phyloP scores from a whole-genome alignment of 2,113 vertebrate genomes.

The Oreocharis arfaki region DNA sequence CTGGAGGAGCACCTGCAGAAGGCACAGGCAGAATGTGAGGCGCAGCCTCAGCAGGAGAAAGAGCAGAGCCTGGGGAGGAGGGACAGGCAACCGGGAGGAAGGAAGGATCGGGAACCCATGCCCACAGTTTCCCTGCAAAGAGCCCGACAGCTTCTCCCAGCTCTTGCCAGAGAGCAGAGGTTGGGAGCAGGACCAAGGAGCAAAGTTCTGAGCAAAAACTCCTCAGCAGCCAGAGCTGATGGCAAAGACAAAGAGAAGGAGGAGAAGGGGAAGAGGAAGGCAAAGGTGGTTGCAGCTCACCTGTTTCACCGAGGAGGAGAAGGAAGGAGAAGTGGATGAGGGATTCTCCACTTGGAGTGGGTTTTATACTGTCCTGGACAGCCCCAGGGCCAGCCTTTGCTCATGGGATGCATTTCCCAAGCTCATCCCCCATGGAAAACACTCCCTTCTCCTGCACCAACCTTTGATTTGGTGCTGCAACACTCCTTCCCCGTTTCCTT shows the following conservation, averaged over 20 bases:
- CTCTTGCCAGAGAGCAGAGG: not conserved
- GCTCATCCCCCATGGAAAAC: not conserved
- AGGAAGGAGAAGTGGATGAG: not conserved
- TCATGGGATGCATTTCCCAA: not conserved
- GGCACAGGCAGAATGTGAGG: not conserved
- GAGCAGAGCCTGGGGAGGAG: too few relatives aligned
- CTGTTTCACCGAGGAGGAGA: not conserved
- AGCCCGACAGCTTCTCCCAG: not conserved
- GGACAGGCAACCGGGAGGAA: accelerated
- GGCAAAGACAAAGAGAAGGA: not conserved
- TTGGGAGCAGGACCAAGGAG: not conserved
- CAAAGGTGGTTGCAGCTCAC: not conserved
- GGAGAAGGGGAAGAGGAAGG: not conserved
- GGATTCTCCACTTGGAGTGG: accelerated
- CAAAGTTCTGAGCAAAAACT: not conserved
- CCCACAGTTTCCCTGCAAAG: accelerated
- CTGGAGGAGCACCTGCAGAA: not conserved
- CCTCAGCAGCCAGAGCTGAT: accelerated
- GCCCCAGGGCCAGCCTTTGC: not conserved
- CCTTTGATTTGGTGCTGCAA: not conserved
- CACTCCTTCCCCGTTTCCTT: not conserved
- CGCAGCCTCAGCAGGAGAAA: not conserved
- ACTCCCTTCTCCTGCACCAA: accelerated
- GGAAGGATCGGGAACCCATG: accelerated
- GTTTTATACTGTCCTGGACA: not conserved